phyloP scores from a whole-genome alignment of 2,888 invertebrate species.

The Rhorus exstirpatorius region DNA sequence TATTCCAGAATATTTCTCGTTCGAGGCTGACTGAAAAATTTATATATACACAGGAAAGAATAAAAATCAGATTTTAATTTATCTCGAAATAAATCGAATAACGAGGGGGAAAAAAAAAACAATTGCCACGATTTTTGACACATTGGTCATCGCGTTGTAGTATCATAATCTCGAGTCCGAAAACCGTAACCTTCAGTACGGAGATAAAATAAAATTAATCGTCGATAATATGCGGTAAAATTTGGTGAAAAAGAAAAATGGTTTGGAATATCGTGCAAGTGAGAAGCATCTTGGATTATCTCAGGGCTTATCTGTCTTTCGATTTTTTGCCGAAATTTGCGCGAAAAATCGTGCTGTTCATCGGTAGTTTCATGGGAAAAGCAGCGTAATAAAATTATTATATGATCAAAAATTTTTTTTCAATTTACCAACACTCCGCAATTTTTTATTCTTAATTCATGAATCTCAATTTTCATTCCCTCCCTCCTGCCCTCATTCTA shows the following conservation, averaged over 20 bases:
- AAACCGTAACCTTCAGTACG: slow-evolving; percentile 52
- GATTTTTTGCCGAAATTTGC: slow-evolving; percentile 70
- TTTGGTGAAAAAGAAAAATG: slow-evolving; percentile 64
- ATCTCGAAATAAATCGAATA: slow-evolving; percentile 9
- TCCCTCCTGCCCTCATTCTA: neutral
- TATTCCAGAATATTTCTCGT: too few species aligned
- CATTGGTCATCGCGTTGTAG: neutral
- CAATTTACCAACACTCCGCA: too few species aligned
- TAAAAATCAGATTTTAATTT: neutral
- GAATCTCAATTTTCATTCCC: too few species aligned
- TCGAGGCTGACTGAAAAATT: too few species aligned
- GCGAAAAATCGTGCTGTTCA: slow-evolving; percentile 56
- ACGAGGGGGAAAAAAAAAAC: slow-evolving; percentile 50
- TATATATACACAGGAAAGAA: too few species aligned
- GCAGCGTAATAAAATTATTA: slow-evolving; percentile 69
- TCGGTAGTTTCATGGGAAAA: slow-evolving; percentile 70
- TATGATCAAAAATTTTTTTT: neutral
- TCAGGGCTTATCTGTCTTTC: slow-evolving; percentile 65
- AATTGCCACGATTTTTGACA: slow-evolving; percentile 32
- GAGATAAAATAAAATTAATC: slow-evolving; percentile 67
- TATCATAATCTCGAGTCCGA: slow-evolving; percentile 32
- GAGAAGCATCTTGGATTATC: slow-evolving; percentile 57
- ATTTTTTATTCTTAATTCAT: too few species aligned
- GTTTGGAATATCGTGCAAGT: slow-evolving; percentile 67
- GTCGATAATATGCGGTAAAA: too few species aligned